A percentile compares a stretch with the other conserved stretches of the same genome.
Evolutionary conservation across 2,888 invertebrate genomes (phyloP).

Genomic region (Pristionchus mayeri): DNA sequence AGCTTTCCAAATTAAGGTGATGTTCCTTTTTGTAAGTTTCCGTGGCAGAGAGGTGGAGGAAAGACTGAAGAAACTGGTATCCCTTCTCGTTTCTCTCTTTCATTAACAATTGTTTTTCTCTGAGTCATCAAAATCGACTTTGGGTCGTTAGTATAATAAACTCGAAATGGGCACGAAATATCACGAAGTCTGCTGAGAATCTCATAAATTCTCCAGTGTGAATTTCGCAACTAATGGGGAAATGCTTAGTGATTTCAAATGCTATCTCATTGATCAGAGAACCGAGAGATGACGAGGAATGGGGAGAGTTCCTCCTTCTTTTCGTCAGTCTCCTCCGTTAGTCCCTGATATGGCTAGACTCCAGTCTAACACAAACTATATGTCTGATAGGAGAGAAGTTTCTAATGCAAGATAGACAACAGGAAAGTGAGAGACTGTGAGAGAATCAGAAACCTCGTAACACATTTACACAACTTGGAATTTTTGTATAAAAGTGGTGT

Average conservation of each 20-base stretch:
- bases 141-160: no score
- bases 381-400: background rate
- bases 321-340: background rate
- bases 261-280: background rate
- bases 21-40: no score
- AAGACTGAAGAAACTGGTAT: no score
- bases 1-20: no score
- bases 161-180: background rate
- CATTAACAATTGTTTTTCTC: no score
- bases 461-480: background rate
- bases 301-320: background rate
- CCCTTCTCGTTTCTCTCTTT: no score
- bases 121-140: no score
- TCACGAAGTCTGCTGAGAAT: conserved; percentile 6
- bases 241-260: background rate
- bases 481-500: background rate
- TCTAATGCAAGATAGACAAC: background rate
- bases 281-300: background rate
- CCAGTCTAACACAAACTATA: background rate
- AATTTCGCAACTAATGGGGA: no score
- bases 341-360: background rate
- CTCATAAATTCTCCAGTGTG: background rate
- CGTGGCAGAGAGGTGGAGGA: no score
- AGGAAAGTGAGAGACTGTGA: background rate
- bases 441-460: background rate